Evolutionary conservation across 1,140 invertebrate genomes (phyloP).

Genomic region (Drosophila dunni): DNA sequence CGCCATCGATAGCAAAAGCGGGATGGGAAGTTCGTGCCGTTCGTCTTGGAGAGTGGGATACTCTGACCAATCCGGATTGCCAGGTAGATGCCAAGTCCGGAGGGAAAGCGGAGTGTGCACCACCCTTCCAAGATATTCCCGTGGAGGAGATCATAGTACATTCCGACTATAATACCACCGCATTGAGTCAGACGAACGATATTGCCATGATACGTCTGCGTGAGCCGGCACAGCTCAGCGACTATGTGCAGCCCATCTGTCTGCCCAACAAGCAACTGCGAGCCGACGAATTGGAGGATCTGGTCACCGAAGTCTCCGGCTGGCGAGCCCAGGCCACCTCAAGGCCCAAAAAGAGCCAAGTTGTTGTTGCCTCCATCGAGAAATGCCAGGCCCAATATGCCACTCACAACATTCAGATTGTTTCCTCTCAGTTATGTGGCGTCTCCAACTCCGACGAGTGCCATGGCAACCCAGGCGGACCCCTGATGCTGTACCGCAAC

Average conservation of each 20-base stretch:
- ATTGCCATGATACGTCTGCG: constrained; percentile 91
- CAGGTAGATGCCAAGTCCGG: constrained; percentile 30
- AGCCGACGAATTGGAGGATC: constrained; percentile 84
- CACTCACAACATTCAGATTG: constrained; percentile 22
- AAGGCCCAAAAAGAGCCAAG: constrained; percentile 85
- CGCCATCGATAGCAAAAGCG: constrained; percentile 75
- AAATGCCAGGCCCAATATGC: constrained; percentile 61
- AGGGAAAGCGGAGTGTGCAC: constrained; percentile 84
- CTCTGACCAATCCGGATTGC: constrained; percentile 73
- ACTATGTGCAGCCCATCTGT: constrained; percentile 90
- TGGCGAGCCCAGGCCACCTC: constrained; percentile 91
- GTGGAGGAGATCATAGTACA: constrained; percentile 88
- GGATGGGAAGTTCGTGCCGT: constrained; percentile 85
- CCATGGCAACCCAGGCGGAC: constrained; percentile 87
- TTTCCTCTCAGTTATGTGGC: constrained; percentile 57
- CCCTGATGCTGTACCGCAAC: constrained; percentile 84
- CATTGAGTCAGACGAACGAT: constrained; percentile 85
- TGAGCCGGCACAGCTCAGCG: constrained; percentile 84
- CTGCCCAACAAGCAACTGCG: constrained; percentile 87
- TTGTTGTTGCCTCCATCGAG: constrained; percentile 47
- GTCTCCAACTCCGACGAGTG: constrained; percentile 51
- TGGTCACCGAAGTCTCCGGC: constrained; percentile 89
- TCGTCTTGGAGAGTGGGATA: constrained; percentile 83
- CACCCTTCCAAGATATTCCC: constrained; percentile 86
- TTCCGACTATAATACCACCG: constrained; percentile 86